A percentile compares a stretch with the other conserved stretches of the same genome.
Conservation (phyloP, 2,888 invertebrate genomes). For the Cremastinae sp. region DNA sequence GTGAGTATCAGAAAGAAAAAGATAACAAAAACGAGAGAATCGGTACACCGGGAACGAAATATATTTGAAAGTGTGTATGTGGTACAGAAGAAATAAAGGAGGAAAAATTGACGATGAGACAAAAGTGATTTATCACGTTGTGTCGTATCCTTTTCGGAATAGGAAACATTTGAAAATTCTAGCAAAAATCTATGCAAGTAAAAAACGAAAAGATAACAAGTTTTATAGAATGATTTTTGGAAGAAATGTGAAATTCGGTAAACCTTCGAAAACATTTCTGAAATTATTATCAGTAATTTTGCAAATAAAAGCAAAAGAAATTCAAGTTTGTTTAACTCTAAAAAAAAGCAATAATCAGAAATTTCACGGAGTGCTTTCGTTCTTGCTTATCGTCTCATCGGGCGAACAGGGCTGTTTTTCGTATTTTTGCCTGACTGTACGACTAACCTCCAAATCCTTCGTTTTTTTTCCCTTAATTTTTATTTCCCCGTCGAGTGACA, state of each 20-base stretch:
- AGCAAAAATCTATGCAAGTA: not conserved
- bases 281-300: too few relatives aligned
- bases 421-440: slow-evolving; percentile 16
- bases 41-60: slow-evolving; percentile 14
- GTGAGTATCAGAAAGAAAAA: slow-evolving; percentile 5
- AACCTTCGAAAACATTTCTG: too few relatives aligned
- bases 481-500: slow-evolving; percentile 22
- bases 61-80: not conserved
- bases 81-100: not conserved
- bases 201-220: not conserved
- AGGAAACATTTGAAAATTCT: slow-evolving; percentile 9
- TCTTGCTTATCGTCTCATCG: slow-evolving; percentile 10
- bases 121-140: slow-evolving; percentile 21
- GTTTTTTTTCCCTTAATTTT: slow-evolving; percentile 24
- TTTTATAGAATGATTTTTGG: too few relatives aligned
- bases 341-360: slow-evolving; percentile 63
- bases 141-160: not conserved
- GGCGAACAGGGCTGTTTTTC: slow-evolving; percentile 24
- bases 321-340: slow-evolving; percentile 39
- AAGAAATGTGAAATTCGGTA: too few relatives aligned
- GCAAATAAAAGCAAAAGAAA: too few relatives aligned
- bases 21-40: slow-evolving; percentile 12
- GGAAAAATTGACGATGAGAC: slow-evolving; percentile 17
- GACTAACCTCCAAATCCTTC: slow-evolving; percentile 13
- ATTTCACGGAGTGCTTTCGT: not conserved